Evolutionary conservation across 2,888 invertebrate genomes (phyloP).

Genomic region (Rambutsinella grinnellia): DNA sequence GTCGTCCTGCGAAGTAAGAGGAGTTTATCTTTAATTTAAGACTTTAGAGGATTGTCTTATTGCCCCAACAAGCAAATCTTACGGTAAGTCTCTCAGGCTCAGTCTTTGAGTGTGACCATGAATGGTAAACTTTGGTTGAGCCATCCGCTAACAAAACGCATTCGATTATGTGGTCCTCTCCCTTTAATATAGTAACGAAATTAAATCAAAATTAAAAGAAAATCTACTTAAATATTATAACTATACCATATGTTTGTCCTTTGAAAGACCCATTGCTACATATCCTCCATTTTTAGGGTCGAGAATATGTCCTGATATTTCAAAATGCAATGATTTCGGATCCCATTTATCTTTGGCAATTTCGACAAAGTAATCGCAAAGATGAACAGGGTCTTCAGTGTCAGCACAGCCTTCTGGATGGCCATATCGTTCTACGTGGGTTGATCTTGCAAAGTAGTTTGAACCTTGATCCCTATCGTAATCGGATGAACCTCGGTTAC

Average conservation of each 20-base stretch:
- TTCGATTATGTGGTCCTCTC: conserved; percentile 46
- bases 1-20: background rate
- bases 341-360: conserved; percentile 9
- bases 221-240: background rate
- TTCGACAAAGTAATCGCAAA: conserved; percentile 36
- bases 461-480: background rate
- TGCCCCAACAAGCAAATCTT: background rate
- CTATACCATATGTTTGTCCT: conserved; percentile 50
- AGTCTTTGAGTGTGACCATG: conserved; percentile 15
- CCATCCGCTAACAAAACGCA: conserved; percentile 16
- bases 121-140: conserved; percentile 7
- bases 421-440: conserved; percentile 29
- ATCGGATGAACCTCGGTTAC: too few species aligned
- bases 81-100: conserved; percentile 31
- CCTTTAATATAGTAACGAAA: conserved; percentile 10
- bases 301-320: conserved; percentile 17
- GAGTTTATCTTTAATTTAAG: background rate
- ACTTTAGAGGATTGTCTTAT: background rate
- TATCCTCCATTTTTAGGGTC: conserved; percentile 39
- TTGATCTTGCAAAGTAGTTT: conserved; percentile 4
- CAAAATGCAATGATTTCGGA: conserved; percentile 12
- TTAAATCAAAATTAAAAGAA: background rate
- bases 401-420: conserved; percentile 30
- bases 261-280: conserved; percentile 53
- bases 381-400: background rate